These are phyloP conservation scores for Mesocentrotus franciscanus DNA, from an alignment of 53 echinoderm and acorn worm species.

Conservation along the genomic window DNA sequence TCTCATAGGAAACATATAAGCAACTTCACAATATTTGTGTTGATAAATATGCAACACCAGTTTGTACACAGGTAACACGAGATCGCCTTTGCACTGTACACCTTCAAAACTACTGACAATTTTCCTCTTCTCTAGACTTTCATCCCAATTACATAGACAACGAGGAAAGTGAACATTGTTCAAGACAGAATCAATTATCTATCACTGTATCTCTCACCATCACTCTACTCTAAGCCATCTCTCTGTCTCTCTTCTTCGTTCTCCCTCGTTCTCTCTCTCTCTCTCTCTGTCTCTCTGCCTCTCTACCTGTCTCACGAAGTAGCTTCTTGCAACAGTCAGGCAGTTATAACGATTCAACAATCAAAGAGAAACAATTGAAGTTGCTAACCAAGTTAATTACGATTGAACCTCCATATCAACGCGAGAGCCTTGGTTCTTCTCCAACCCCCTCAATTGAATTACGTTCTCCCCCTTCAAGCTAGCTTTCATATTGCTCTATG, in stretches of 20 bases:
- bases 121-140: no score
- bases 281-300: neutral
- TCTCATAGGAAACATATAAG: no score
- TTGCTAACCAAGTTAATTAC: constrained; percentile 57
- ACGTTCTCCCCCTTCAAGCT: neutral
- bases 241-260: neutral
- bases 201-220: neutral
- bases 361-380: constrained; percentile 40
- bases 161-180: no score
- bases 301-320: neutral
- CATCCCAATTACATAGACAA: no score
- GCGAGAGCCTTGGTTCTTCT: neutral
- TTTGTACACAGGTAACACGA: no score
- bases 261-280: neutral
- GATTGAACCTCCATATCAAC: constrained; percentile 27
- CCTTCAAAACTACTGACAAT: no score
- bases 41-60: no score
- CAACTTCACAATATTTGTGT: no score
- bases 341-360: neutral
- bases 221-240: neutral
- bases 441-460: constrained; percentile 23
- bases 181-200: neutral
- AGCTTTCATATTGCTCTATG: constrained; percentile 14
- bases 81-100: no score
- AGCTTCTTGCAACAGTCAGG: neutral